Evolutionary conservation across 92 coral and sea anemone species (phyloP), one percentile per base, ranked within the genome.

Genomic region (Epizoanthus illoricatus): DNA sequence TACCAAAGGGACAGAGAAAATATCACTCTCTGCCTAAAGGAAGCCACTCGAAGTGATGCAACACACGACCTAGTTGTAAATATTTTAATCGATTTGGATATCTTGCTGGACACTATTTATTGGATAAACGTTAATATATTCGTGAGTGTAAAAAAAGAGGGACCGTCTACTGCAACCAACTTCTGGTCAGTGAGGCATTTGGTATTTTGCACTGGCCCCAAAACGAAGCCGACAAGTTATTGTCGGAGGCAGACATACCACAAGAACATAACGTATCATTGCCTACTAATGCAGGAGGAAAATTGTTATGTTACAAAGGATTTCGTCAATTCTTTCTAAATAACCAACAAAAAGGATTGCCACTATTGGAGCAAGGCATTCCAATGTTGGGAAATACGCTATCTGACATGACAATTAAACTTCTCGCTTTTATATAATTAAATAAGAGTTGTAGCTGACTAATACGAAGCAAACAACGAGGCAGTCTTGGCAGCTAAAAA

Each of bases 341-440:
- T 1, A 47, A 21, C 9, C 56, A 43, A 71, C 2, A 18, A 11
- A 15, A 19, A 4, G 58, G 75, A 71, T 7, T 71, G 13, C 4
- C 17, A 21, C 75, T 18, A 43, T 20, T 71, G 47, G 17, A 71
- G 36, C 33, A 71, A n/a, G n/a, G 75, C 20, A 24, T 71, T 5
- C 24, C 12, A 24, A 19, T 71, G 28, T 24, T 71, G 5, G 58
- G 36, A 15, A n/a, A 17, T 6, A 71, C 58, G 0, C 56, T 7
- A 71, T 43, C 75, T 71, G 10, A 71, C 10, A 39, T n/a, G 0
- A 5, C 47, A 2, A 43, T 71, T 21, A 71, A 71, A 21, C 58
- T 71, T 11, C 75, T 71, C 40, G 75, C 75, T 71, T 55, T 71
- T n/a, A n/a, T n/a, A n/a, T n/a, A n/a, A n/a, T n/a, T n/a, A n/a